These are phyloP conservation scores for Psittacula echo DNA, from an alignment of 2,797 vertebrate species.

Conservation along the genomic window DNA sequence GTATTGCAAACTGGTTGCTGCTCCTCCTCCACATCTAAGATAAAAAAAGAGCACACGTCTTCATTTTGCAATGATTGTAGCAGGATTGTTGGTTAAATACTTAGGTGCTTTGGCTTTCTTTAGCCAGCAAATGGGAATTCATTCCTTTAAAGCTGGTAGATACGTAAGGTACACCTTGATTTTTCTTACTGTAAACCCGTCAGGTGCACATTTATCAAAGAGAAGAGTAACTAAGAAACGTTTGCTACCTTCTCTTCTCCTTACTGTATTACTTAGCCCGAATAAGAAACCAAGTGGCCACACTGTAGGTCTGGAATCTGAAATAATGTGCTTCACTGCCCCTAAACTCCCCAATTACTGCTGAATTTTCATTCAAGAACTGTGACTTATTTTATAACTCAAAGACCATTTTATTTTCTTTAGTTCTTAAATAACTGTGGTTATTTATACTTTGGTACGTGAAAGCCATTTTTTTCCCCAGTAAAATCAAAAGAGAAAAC, in stretches of 20 bases:
- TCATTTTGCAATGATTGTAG: background rate
- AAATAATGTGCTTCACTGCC: background rate
- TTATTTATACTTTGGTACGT: slow-evolving; percentile 23
- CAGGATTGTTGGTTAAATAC: background rate
- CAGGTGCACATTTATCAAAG: background rate
- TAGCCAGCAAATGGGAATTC: background rate
- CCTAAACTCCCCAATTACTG: slow-evolving; percentile 13
- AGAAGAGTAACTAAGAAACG: background rate
- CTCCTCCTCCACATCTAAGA: background rate
- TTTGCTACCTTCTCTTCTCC: background rate
- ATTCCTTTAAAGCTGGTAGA: background rate
- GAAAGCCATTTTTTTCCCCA: background rate
- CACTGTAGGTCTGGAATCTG: background rate
- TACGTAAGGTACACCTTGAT: background rate
- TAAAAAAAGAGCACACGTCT: background rate
- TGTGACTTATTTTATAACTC: slow-evolving; percentile 30
- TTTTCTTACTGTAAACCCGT: background rate
- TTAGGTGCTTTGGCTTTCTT: background rate
- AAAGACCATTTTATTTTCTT: slow-evolving; percentile 23
- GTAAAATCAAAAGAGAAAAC: slow-evolving; percentile 34
- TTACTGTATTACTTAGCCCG: background rate
- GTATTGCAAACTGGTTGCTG: background rate
- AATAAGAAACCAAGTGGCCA: background rate
- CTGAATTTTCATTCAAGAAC: slow-evolving; percentile 23
- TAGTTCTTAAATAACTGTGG: background rate